A percentile compares a stretch with the other conserved stretches of the same genome.
These are phyloP conservation scores for Agrochola lychnidis DNA, from an alignment of 2,888 invertebrate genomes.

Conservation along the genomic window DNA sequence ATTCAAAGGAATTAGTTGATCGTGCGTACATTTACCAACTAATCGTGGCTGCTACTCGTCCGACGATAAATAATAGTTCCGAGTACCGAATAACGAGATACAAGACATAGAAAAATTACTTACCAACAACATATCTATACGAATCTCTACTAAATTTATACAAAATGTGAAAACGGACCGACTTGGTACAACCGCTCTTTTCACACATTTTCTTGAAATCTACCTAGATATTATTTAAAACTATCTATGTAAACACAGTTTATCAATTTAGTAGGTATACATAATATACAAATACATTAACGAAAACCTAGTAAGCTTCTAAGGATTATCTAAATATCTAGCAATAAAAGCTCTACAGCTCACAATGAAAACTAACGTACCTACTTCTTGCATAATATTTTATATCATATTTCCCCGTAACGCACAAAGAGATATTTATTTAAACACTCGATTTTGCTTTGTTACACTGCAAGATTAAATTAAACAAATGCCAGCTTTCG, in stretches of 20 bases:
- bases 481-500: slow-evolving; percentile 32
- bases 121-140: slow-evolving; percentile 16
- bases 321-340: not conserved
- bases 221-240: not conserved
- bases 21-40: slow-evolving; percentile 67
- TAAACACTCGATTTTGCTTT: slow-evolving; percentile 17
- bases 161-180: not conserved
- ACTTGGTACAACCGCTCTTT: not conserved
- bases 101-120: slow-evolving; percentile 31
- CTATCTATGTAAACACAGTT: not conserved
- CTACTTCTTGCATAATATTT: not conserved
- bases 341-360: not conserved
- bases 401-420: not conserved
- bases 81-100: slow-evolving; percentile 40
- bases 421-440: slow-evolving; percentile 15
- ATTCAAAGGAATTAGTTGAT: slow-evolving; percentile 76
- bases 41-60: slow-evolving; percentile 52
- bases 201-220: not conserved
- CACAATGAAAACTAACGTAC: not conserved
- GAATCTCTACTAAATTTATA: not conserved
- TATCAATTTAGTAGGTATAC: too few relatives aligned
- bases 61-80: slow-evolving; percentile 62
- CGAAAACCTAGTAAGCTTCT: not conserved
- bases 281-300: not conserved
- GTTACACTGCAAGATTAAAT: slow-evolving; percentile 23